Base-by-base conservation (phyloP, 2,113 vertebrate species). In the Meleagris gallopavo region DNA sequence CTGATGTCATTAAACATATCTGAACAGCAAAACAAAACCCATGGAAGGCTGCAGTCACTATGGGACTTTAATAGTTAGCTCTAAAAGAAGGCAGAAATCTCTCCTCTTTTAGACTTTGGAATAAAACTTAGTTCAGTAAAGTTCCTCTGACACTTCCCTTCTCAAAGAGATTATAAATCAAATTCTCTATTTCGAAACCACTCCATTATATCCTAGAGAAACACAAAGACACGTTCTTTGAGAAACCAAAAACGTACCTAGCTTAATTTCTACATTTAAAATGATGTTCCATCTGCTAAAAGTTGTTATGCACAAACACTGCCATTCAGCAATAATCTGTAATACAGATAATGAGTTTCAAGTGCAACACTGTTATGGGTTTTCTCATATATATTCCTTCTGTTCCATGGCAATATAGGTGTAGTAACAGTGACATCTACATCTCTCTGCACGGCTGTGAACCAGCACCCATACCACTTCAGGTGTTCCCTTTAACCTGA, bases 81-180 rank as follows among this genome's bases (percentile, higher is more conserved):
- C 64, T 83, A 74, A 85, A 91, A 52, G 60, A 89, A 92, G 52
- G 84, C 9, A 66, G 48, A 83, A 83, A 71, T 41, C 19, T 80
- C 64, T 46, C 7, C 25, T 60, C 43, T 64, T 83, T 34, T 74
- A 21, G 43, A 88, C 24, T 89, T 88, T 13, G 3, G 24, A 20
- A 52, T 41, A 83, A 91, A 77, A 55, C 43, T 67, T 64, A 80
- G 22, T 10, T 30, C 45, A 50, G 45, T 17, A 29, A 62, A 84
- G 3, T 46, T 90, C 20, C 18, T 48, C 36, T 34, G 5, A 10
- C 11, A 61, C 40, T 50, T 12, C 8, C 15, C 50, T 80, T 71
- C 34, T 93, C 61, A 64, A 48, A 74, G 41, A 87, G 41, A 57
- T 74, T 60, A 30, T 41, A 20, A 8, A 14, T 22, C 61, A 60